Evolutionary conservation across 2,113 vertebrate genomes (phyloP).

Genomic region (Gasterosteus nipponicus): DNA sequence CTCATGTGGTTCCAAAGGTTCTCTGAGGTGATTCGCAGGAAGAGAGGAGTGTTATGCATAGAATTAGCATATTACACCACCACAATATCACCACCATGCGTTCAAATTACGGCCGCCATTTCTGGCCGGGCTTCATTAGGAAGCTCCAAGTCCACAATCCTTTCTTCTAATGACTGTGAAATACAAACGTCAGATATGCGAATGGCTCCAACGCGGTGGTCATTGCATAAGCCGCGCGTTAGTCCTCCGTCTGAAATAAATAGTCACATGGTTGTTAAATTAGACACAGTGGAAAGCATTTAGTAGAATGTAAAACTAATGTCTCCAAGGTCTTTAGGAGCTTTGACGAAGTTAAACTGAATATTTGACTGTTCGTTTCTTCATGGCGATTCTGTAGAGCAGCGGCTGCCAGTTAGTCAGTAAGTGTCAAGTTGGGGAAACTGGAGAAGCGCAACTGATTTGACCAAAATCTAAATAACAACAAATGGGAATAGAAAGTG

Average conservation of each 20-base stretch:
- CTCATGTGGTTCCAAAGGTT: slow-evolving; percentile 4
- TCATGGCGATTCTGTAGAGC: background rate
- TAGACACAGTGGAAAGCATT: slow-evolving; percentile 24
- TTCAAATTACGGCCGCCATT: slow-evolving; percentile 38
- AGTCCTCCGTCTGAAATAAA: slow-evolving; percentile 21
- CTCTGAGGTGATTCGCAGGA: slow-evolving; percentile 34
- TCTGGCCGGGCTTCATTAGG: slow-evolving; percentile 47
- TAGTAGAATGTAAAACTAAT: slow-evolving; percentile 28
- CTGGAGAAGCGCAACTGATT: background rate
- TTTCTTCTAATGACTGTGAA: slow-evolving; percentile 51
- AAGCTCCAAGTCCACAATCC: slow-evolving; percentile 37
- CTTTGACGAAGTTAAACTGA: slow-evolving; percentile 6
- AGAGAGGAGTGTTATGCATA: slow-evolving; percentile 4
- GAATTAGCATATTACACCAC: slow-evolving; percentile 48
- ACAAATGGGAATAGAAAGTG: too few relatives aligned
- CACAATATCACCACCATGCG: slow-evolving; percentile 38
- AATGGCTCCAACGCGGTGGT: slow-evolving; percentile 21
- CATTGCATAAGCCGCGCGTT: slow-evolving; percentile 29
- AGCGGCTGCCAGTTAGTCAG: background rate
- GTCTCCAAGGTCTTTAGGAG: background rate
- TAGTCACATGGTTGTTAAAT: slow-evolving; percentile 8
- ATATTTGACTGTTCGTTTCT: background rate
- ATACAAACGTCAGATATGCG: slow-evolving; percentile 47
- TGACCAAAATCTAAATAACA: background rate
- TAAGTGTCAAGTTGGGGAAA: background rate